Conservation (phyloP, 1,140 invertebrate genomes). For the Fopius arisanus region DNA sequence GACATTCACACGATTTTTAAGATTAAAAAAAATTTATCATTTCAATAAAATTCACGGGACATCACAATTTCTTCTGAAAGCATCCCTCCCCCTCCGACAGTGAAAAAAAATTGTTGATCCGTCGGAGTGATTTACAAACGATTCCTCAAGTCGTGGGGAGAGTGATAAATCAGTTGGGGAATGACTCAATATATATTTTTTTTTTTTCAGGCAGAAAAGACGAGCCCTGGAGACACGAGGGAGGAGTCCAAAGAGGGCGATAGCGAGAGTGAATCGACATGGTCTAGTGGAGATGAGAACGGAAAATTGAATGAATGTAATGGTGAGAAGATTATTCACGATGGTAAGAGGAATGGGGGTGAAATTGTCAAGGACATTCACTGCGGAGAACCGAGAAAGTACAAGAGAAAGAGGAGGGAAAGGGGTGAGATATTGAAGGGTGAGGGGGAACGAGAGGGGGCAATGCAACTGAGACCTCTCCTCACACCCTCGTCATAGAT, state of each 20-base stretch:
- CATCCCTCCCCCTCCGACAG: too few relatives aligned
- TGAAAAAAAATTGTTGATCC: too few relatives aligned
- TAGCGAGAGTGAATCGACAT: constrained; percentile 51
- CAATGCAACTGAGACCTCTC: constrained; percentile 45
- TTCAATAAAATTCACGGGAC: too few relatives aligned
- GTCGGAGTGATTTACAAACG: too few relatives aligned
- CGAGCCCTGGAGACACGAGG: background rate
- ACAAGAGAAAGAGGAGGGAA: constrained; percentile 21
- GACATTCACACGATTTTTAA: too few relatives aligned
- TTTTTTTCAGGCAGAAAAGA: constrained; percentile 11
- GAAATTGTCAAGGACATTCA: constrained; percentile 1
- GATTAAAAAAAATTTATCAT: too few relatives aligned
- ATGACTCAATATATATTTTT: too few relatives aligned
- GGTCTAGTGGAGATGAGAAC: constrained; percentile 53
- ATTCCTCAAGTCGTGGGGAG: too few relatives aligned
- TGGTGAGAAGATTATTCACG: background rate
- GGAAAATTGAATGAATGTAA: constrained; percentile 9
- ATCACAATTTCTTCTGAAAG: too few relatives aligned
- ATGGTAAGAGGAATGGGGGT: background rate
- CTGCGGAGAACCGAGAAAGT: constrained; percentile 7
- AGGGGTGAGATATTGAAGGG: background rate
- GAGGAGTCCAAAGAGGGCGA: constrained; percentile 29
- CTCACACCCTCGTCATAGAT: constrained; percentile 40
- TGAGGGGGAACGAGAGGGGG: constrained; percentile 17
- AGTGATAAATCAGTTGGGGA: too few relatives aligned